Conservation (phyloP, 2,113 vertebrate genomes). For the Campylorhamphus procurvoides region DNA sequence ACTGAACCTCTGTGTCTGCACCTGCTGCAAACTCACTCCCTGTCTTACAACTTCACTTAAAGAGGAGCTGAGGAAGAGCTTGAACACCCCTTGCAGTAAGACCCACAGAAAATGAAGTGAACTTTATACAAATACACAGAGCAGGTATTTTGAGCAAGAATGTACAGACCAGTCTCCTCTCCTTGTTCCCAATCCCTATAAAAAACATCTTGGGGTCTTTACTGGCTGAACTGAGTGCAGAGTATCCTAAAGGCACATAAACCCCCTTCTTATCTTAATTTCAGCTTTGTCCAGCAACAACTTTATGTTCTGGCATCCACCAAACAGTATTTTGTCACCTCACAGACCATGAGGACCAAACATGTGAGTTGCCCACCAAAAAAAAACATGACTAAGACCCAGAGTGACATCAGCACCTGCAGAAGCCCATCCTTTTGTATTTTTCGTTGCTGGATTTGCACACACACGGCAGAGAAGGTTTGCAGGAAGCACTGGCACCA, state of each 20-base stretch:
- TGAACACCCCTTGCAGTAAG: accelerated
- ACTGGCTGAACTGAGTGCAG: background rate
- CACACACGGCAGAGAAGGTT: background rate
- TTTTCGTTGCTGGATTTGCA: background rate
- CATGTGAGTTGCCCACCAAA: background rate
- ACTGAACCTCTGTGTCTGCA: background rate
- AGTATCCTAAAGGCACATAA: accelerated
- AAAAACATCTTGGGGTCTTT: background rate
- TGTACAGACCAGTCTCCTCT: accelerated
- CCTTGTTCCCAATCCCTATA: accelerated
- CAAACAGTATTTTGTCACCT: background rate
- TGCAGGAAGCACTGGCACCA: background rate
- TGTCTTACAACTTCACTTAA: background rate
- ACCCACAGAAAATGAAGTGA: background rate
- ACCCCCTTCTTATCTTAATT: background rate
- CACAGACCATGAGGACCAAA: accelerated
- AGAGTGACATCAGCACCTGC: accelerated
- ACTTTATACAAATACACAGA: background rate
- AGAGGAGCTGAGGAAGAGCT: background rate
- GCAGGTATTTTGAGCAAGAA: background rate
- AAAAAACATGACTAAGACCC: background rate
- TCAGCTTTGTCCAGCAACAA: background rate
- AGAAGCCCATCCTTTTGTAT: accelerated
- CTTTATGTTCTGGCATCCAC: accelerated
- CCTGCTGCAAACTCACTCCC: background rate